These are phyloP conservation scores for Lasioglossum vierecki DNA, from an alignment of 2,888 invertebrate genomes.

Conservation along the genomic window DNA sequence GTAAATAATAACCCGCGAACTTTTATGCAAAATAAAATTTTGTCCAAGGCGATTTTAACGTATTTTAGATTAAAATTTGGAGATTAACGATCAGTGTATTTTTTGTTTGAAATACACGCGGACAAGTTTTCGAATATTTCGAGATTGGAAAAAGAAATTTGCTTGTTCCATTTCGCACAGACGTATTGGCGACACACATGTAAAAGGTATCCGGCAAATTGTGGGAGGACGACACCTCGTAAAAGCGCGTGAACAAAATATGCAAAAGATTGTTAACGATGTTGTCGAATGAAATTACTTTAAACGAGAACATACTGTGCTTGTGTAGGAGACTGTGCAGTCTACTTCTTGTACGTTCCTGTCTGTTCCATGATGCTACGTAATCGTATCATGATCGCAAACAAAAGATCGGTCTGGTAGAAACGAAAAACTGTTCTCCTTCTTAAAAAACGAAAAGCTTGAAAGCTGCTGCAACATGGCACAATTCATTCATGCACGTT, in stretches of 20 bases:
- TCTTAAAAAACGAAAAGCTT: background rate
- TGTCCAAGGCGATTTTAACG: too few relatives aligned
- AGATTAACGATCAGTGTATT: background rate
- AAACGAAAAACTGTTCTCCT: background rate
- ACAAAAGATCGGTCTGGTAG: background rate
- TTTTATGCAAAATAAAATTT: background rate
- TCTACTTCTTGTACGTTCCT: background rate
- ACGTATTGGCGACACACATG: background rate
- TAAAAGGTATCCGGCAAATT: background rate
- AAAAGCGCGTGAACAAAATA: background rate
- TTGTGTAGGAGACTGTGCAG: background rate
- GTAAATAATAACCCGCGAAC: background rate
- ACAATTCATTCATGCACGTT: constrained; percentile 16
- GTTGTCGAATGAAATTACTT: background rate
- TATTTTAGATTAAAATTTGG: background rate
- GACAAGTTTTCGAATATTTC: background rate
- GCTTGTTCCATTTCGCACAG: background rate
- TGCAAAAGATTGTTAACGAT: background rate
- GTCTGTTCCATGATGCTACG: background rate
- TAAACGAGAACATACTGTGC: background rate
- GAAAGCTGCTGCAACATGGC: constrained; percentile 13
- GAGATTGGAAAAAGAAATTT: background rate
- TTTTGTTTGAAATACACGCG: background rate
- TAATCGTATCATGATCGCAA: background rate
- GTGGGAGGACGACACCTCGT: background rate